Evolutionary conservation across 1,140 invertebrate species (phyloP), one percentile per base, ranked within the genome.

Genomic region (Mactra quadrangularis): DNA sequence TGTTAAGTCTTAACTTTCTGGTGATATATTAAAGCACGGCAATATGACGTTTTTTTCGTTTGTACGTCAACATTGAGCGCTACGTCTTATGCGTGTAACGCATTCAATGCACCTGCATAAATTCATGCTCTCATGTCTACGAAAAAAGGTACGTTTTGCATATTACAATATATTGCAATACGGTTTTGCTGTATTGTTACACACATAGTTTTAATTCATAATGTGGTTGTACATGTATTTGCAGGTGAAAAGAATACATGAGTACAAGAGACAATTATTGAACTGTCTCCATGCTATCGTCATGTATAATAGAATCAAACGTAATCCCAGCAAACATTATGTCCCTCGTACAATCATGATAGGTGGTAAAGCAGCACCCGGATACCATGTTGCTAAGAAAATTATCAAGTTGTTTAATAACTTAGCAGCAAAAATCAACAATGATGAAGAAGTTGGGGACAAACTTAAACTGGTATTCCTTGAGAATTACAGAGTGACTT

Each of bases 211-310:
- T n/a, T n/a, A n/a, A n/a, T n/a, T n/a, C n/a, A n/a, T n/a, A n/a
- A n/a, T n/a, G n/a, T n/a, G n/a, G n/a, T n/a, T n/a, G n/a, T n/a
- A n/a, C n/a, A n/a, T n/a, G n/a, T n/a, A 41, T 15, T 41, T 41
- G 6, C 22, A 68, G 64, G 98, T 99, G 13, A 99, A 99, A 93
- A 95, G 99, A 89, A 99, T 99, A 87, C 99, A 99, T 91, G 99
- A 99, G 92, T 99, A 99, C 94, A 99, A 99, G 93, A 95, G 99
- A 13, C 99, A 99, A 93, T 94, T 99, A 60, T 94, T 99, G 66
- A 99, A 99, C 93, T 97, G 97, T 88, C 93, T 99, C 60, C 98
- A 99, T 92, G 97, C 99, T 31, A 99, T 99, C 76, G 98, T 97
- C 0, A 88, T 99, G 87, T 99, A 99, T 94, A 99, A 99, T 92